A percentile compares a stretch with the other conserved stretches of the same genome.
Evolutionary conservation across 1,140 invertebrate species (phyloP).

Genomic region (Eufriesea mexicana): DNA sequence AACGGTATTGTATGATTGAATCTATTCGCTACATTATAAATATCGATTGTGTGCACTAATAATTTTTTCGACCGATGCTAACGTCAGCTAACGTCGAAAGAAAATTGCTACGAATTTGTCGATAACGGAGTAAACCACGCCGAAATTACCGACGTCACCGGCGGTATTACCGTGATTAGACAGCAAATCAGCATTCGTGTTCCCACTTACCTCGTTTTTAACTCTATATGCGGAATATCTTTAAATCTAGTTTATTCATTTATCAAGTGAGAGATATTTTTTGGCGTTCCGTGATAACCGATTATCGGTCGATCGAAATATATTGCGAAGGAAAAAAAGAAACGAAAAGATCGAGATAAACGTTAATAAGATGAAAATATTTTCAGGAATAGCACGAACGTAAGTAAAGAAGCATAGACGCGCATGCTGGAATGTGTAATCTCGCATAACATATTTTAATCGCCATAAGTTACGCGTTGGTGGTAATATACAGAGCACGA

Average conservation of each 20-base stretch:
- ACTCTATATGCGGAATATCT: background rate
- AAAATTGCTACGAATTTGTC: background rate
- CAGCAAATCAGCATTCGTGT: background rate
- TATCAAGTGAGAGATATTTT: background rate
- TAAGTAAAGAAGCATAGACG: background rate
- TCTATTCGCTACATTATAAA: background rate
- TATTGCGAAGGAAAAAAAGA: too few relatives aligned
- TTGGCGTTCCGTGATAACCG: background rate
- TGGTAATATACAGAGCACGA: background rate
- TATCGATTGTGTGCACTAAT: background rate
- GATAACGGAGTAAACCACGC: background rate
- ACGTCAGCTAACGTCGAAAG: background rate
- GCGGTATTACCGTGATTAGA: slow-evolving; percentile 2
- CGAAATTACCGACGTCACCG: background rate
- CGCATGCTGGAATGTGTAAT: slow-evolving; percentile 18
- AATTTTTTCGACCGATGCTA: too few relatives aligned
- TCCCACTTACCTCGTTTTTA: background rate
- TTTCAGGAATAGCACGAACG: background rate
- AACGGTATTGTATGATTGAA: background rate
- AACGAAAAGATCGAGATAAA: background rate
- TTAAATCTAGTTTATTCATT: background rate
- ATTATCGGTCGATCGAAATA: background rate
- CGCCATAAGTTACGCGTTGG: slow-evolving; percentile 21
- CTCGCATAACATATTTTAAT: slow-evolving; percentile 43
- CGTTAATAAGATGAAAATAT: slow-evolving; percentile 5